Evolutionary conservation across 2,797 vertebrate species (phyloP).

Genomic region (Oreonectes daqikongensis): DNA sequence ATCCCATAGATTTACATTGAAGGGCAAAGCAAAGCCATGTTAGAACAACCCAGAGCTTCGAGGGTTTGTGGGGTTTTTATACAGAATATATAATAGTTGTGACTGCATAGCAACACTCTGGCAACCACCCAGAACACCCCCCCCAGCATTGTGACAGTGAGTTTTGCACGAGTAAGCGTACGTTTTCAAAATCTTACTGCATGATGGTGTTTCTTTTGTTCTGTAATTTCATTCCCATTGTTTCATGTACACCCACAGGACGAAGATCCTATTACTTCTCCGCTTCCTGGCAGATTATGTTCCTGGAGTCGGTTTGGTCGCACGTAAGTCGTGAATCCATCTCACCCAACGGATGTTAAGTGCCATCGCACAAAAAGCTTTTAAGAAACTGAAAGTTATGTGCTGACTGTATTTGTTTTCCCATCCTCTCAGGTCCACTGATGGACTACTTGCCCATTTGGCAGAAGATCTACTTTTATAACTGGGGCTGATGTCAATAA

Average conservation of each 20-base stretch:
- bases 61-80: background rate
- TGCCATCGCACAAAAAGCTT: conserved; percentile 36
- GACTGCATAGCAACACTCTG: background rate
- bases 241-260: conserved; percentile 69
- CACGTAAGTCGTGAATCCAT: conserved; percentile 80
- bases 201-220: conserved; percentile 12
- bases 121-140: background rate
- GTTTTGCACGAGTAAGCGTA: background rate
- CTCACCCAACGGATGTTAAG: background rate
- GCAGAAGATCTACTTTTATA: conserved; percentile 99
- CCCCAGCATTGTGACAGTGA: background rate
- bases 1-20: background rate
- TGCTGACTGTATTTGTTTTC: conserved; percentile 27
- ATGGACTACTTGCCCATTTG: conserved; percentile 96
- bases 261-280: conserved; percentile 89
- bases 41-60: background rate
- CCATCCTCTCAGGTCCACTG: conserved; percentile 82
- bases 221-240: conserved; percentile 5
- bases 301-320: conserved; percentile 89
- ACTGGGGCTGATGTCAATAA: conserved; percentile 81
- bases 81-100: no score
- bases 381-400: conserved; percentile 10
- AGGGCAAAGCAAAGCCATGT: background rate
- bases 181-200: background rate
- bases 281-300: conserved; percentile 86